These are phyloP conservation scores for Melanchra persicariae DNA, from an alignment of 2,888 invertebrate genomes.

Conservation along the genomic window DNA sequence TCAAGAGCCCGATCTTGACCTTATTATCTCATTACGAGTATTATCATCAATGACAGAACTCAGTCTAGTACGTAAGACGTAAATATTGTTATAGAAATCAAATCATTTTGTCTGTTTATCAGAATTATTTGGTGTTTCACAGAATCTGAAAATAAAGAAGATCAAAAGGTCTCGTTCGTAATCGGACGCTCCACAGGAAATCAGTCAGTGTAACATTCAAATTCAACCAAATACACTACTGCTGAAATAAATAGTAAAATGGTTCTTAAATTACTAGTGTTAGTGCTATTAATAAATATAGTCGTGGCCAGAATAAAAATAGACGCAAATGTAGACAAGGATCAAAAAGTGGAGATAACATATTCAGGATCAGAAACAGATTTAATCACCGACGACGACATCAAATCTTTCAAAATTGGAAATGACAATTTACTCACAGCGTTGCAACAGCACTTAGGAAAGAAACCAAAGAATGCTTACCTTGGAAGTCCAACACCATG, in stretches of 20 bases:
- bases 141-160: slow-evolving; percentile 25
- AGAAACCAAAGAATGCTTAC: slow-evolving; percentile 73
- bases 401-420: slow-evolving; percentile 74
- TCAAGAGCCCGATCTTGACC: slow-evolving; percentile 53
- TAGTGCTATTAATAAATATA: slow-evolving; percentile 44
- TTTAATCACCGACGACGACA: slow-evolving; percentile 73
- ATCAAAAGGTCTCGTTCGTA: slow-evolving; percentile 12
- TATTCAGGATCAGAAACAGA: slow-evolving; percentile 75
- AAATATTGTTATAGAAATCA: slow-evolving; percentile 1
- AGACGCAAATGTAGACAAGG: slow-evolving; percentile 74
- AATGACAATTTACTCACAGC: slow-evolving; percentile 71
- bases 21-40: slow-evolving; percentile 47
- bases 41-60: slow-evolving; percentile 4
- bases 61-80: background rate
- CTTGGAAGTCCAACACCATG: slow-evolving; percentile 83
- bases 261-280: slow-evolving; percentile 35
- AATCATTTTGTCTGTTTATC: slow-evolving; percentile 17
- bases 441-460: slow-evolving; percentile 73
- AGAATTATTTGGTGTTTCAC: background rate
- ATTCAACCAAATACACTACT: background rate
- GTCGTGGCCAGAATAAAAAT: slow-evolving; percentile 53
- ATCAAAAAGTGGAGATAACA: slow-evolving; percentile 69
- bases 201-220: slow-evolving; percentile 24
- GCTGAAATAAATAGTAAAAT: slow-evolving; percentile 27
- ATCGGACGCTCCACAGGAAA: background rate